Conservation (phyloP, 2,797 vertebrate species). For the Austrolebias charrua region DNA sequence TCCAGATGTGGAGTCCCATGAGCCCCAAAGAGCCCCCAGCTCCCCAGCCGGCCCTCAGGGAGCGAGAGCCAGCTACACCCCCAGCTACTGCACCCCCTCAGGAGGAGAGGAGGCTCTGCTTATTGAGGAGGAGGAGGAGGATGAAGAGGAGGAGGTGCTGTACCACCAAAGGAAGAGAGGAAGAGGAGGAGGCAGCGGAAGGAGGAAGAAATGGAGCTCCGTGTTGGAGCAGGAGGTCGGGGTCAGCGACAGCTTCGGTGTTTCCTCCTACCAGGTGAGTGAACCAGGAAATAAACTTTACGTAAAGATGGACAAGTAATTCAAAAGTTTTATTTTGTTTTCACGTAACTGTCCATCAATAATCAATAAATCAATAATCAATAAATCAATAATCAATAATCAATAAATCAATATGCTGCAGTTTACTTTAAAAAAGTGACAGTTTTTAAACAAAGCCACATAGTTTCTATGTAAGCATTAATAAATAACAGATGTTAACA, state of each 20-base stretch:
- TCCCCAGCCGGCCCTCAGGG: conserved; percentile 63
- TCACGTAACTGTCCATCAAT: no score
- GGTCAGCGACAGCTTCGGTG: conserved; percentile 83
- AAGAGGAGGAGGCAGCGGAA: conserved; percentile 67
- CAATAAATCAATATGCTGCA: no score
- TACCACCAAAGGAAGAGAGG: conserved; percentile 70
- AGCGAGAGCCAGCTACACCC: conserved; percentile 90
- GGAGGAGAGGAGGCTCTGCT: conserved; percentile 83
- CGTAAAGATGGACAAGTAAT: no score
- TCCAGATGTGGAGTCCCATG: conserved; percentile 52
- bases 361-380: no score
- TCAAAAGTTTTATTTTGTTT: no score
- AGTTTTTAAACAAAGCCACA: neutral
- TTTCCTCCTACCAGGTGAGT: conserved; percentile 80
- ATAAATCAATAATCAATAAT: no score
- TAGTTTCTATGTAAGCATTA: conserved; percentile 3
- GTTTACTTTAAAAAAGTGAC: neutral
- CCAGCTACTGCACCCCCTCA: conserved; percentile 87
- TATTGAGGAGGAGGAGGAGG: conserved; percentile 74
- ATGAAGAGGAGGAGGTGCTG: conserved; percentile 60
- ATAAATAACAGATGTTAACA: neutral
- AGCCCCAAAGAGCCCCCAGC: conserved; percentile 46
- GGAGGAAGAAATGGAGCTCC: conserved; percentile 72
- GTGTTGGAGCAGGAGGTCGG: conserved; percentile 77
- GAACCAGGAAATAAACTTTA: no score